These are phyloP conservation scores for Hippasteria phrygiana DNA, from an alignment of 53 echinoderm and acorn worm genomes.

Conservation along the genomic window DNA sequence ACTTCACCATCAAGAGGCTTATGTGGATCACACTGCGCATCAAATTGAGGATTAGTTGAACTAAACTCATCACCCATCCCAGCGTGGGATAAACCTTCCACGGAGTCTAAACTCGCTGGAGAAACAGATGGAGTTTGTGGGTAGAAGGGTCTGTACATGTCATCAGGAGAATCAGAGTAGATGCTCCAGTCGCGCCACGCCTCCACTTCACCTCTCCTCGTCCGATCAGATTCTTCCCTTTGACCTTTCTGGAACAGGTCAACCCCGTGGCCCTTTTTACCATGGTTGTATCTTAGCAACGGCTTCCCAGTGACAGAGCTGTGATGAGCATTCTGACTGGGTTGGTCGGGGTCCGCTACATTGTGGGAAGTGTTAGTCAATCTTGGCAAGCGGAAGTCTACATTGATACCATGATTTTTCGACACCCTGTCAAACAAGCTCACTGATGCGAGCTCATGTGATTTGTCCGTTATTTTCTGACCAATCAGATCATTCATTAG, in stretches of 20 bases:
- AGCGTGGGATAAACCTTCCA: not conserved
- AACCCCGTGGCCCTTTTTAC: conserved; percentile 18
- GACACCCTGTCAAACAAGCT: not conserved
- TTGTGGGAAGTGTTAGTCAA: not conserved
- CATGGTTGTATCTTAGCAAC: conserved; percentile 62
- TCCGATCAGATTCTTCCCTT: too few relatives aligned
- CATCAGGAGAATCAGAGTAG: not conserved
- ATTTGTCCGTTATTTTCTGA: not conserved
- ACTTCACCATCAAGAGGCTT: too few relatives aligned
- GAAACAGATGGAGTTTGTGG: conserved; percentile 25
- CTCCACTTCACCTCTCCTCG: not conserved
- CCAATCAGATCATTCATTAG: not conserved
- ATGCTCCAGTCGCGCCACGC: conserved; percentile 11
- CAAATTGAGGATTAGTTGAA: not conserved
- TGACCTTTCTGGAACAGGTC: conserved; percentile 17
- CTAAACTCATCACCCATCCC: not conserved
- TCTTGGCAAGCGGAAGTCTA: conserved; percentile 31
- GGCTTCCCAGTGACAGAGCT: conserved; percentile 12
- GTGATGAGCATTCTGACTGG: not conserved
- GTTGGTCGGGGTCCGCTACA: not conserved
- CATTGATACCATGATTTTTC: not conserved
- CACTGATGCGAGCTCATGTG: not conserved
- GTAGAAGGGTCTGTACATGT: conserved; percentile 26
- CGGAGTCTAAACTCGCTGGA: conserved; percentile 7
- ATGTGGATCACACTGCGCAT: not conserved